A percentile compares a stretch with the other conserved stretches of the same genome.
These are phyloP conservation scores for Clarias laeviceps DNA, from an alignment of 2,797 vertebrate genomes.

Conservation along the genomic window DNA sequence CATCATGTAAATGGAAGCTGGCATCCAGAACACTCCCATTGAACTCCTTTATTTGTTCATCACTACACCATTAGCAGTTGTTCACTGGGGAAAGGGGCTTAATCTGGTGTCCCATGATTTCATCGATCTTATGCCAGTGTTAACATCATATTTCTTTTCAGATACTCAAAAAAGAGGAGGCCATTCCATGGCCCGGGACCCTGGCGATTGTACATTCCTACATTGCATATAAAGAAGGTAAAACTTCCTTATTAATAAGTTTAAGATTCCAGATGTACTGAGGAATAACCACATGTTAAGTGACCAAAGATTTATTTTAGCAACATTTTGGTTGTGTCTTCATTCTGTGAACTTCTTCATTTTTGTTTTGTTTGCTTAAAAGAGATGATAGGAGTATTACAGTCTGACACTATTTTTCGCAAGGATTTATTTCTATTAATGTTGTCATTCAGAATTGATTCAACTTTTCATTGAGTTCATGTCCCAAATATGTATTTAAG, in stretches of 20 bases:
- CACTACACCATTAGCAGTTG: conserved; percentile 59
- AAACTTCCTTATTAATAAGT: neutral
- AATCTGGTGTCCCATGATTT: conserved; percentile 28
- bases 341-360: neutral
- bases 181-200: conserved; percentile 97
- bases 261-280: neutral
- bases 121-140: conserved; percentile 51
- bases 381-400: too few species aligned
- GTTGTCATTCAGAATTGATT: neutral
- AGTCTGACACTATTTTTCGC: neutral
- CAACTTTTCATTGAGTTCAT: neutral
- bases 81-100: conserved; percentile 46
- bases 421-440: neutral
- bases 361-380: neutral
- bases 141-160: conserved; percentile 70
- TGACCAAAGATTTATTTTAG: neutral
- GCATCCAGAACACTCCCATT: conserved; percentile 73
- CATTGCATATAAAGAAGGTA: conserved; percentile 99
- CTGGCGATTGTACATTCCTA: conserved; percentile 99
- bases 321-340: neutral
- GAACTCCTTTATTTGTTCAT: conserved; percentile 67
- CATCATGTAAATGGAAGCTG: conserved; percentile 72
- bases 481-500: neutral
- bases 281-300: neutral
- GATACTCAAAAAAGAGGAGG: conserved; percentile 99